Conservation (phyloP, 2,113 vertebrate genomes). For the Centropristis striata region DNA sequence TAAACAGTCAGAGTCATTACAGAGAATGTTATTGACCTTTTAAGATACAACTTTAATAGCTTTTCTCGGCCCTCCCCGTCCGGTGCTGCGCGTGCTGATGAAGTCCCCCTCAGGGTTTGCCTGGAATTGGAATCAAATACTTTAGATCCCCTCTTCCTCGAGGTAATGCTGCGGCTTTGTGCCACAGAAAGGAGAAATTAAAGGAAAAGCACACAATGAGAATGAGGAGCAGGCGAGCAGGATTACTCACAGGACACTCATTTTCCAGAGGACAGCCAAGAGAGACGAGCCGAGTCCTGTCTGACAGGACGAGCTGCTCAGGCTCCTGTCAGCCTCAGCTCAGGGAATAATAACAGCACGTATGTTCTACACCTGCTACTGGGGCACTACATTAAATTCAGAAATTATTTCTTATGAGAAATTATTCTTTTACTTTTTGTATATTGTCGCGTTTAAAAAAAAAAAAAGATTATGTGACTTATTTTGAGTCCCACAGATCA, state of each 20-base stretch:
- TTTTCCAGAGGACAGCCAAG: conserved; percentile 74
- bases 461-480: too few species aligned
- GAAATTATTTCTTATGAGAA: too few species aligned
- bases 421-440: too few species aligned
- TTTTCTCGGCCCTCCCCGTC: conserved; percentile 69
- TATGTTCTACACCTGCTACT: too few species aligned
- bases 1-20: conserved; percentile 88
- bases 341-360: too few species aligned
- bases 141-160: conserved; percentile 75
- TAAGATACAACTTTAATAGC: conserved; percentile 82
- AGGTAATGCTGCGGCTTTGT: conserved; percentile 74
- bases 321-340: too few species aligned
- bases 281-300: conserved; percentile 51
- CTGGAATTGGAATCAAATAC: conserved; percentile 83
- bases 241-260: conserved; percentile 75
- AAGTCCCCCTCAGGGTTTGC: conserved; percentile 79
- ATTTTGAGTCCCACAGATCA: too few species aligned
- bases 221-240: conserved; percentile 71
- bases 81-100: conserved; percentile 73
- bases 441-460: too few species aligned
- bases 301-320: too few species aligned
- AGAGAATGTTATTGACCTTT: conserved; percentile 85
- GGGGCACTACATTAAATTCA: too few species aligned
- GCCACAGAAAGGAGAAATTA: conserved; percentile 67
- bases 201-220: conserved; percentile 73